Base-by-base conservation (phyloP, 2,113 vertebrate species). In the Hemiprocne comata region DNA sequence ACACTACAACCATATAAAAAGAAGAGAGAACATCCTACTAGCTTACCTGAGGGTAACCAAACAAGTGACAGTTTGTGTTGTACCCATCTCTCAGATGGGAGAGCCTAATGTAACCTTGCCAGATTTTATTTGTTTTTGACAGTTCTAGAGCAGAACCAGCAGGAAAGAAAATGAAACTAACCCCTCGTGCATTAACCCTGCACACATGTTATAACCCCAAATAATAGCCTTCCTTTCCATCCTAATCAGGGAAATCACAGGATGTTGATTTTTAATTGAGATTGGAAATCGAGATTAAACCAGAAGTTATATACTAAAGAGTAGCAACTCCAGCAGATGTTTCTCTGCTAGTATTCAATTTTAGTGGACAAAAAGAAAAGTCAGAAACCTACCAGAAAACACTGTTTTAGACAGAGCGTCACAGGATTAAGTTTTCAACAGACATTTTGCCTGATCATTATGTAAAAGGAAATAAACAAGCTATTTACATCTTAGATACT, bases 171-270 rank as follows among this genome's bases (percentile, higher is more conserved):
- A 34, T 33, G 2, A 77, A 85, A 74, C 69, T 7, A 72, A 58
- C 17, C 6, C 18, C 8, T 50, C 0, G 0, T 8, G 14, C 21
- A 69, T 38, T 13, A 73, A 71, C 8, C 3, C 53, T 42, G 42
- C 26, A 91, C 65, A 53, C 3, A 19, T 0, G 0, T 6, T 23
- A 55, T 8, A 85, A 89, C 7, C 15, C 70, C 54, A 54, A 33
- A 10, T 17, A 80, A 34, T 2, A 88, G 25, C 6, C 12, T 79
- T 74, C 33, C 17, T 7, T 85, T 54, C 7, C 33, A 51, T 66
- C 12, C 57, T 67, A 23, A 28, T 76, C 19, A 48, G 26, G 6
- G 8, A 80, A 20, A 34, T 79, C 26, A 46, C 11, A 74, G 6
- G 11, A 4, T 44, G 9, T 4, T 66, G 7, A 31, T 64, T 89